Conservation (phyloP, 2,797 vertebrate genomes). For the Pangasius mekongensis region DNA sequence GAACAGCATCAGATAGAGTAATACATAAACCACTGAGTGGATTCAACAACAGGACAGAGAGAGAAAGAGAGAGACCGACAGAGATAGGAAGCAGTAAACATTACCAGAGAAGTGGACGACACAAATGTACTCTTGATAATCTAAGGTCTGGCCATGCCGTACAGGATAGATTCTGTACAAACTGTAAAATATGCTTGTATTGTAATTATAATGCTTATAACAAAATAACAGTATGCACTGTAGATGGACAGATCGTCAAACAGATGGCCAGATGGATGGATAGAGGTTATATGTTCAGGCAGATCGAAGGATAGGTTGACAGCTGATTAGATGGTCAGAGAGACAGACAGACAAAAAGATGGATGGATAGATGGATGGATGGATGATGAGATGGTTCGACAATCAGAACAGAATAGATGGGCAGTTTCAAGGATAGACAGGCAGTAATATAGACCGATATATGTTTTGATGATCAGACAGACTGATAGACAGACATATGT, state of each 20-base stretch:
- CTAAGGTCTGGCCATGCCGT: not conserved
- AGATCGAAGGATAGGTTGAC: not conserved
- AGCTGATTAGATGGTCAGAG: not conserved
- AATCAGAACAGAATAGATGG: not conserved
- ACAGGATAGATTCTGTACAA: not conserved
- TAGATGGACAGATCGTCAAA: not conserved
- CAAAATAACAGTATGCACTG: not conserved
- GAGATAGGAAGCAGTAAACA: slow-evolving; percentile 4
- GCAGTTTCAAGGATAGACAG: not conserved
- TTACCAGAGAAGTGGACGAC: not conserved
- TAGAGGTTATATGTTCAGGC: not conserved
- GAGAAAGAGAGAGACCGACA: not conserved
- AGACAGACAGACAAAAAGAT: not conserved
- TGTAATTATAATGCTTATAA: not conserved
- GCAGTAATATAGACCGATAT: not conserved
- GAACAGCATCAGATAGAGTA: slow-evolving; percentile 80
- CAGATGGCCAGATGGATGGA: not conserved
- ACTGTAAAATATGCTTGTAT: not conserved
- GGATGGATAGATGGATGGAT: not conserved
- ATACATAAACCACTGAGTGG: slow-evolving; percentile 69
- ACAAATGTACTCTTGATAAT: not conserved
- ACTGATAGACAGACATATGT: not conserved
- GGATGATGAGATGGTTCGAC: not conserved
- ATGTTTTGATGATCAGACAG: not conserved
- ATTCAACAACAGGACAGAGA: slow-evolving; percentile 26